phyloP scores from a whole-genome alignment of 1,140 invertebrate genomes.

The Diabrotica virgifera region DNA sequence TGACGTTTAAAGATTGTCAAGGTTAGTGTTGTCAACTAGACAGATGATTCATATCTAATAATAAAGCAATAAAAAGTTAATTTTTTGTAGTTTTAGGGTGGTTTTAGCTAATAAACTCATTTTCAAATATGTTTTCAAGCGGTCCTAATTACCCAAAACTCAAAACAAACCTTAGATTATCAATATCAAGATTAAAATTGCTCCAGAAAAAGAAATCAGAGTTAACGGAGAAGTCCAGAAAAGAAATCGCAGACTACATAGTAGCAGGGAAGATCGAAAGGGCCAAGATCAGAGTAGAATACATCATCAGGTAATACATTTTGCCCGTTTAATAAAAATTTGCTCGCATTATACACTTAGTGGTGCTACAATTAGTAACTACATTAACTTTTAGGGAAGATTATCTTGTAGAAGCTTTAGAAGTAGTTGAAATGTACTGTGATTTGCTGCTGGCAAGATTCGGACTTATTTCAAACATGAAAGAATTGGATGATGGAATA shows the following conservation, averaged over 20 bases:
- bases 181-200: slow-evolving; percentile 90
- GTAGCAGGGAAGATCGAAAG: slow-evolving; percentile 84
- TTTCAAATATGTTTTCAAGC: slow-evolving; percentile 74
- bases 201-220: slow-evolving; percentile 99
- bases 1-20: not conserved
- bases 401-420: slow-evolving; percentile 98
- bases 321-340: not conserved
- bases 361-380: not conserved
- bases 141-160: slow-evolving; percentile 90
- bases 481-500: slow-evolving; percentile 92
- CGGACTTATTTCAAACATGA: slow-evolving; percentile 96
- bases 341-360: not conserved
- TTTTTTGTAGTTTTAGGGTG: not conserved
- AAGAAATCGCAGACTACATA: slow-evolving; percentile 97
- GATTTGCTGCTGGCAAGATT: slow-evolving; percentile 96
- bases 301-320: slow-evolving; percentile 76
- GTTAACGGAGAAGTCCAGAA: slow-evolving; percentile 89
- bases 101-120: not conserved
- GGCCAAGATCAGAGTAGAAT: slow-evolving; percentile 95
- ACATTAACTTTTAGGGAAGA: slow-evolving; percentile 73
- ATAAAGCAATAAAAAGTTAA: not conserved
- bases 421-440: slow-evolving; percentile 99
- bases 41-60: not conserved
- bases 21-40: not conserved
- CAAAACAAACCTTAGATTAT: slow-evolving; percentile 91